phyloP scores from a whole-genome alignment of 1,140 invertebrate genomes.

The Venustaconcha ellipsiformis region DNA sequence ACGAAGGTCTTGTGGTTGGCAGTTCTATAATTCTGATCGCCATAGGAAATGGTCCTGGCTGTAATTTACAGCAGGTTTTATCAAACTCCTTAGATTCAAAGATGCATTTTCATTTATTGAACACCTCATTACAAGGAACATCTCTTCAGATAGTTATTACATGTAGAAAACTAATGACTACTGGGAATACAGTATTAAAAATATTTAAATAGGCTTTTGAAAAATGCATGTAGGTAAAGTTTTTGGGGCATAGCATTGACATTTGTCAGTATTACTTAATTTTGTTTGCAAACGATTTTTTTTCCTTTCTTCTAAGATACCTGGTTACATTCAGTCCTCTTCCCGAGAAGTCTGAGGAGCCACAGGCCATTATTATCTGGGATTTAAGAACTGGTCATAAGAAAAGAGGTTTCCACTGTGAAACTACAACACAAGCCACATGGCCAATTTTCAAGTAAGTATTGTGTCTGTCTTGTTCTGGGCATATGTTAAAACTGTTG shows the following conservation, averaged over 20 bases:
- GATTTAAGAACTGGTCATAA: slow-evolving; percentile 92
- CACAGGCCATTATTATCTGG: slow-evolving; percentile 76
- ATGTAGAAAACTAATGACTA: too few relatives aligned
- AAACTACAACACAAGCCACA: slow-evolving; percentile 79
- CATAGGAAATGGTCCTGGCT: too few relatives aligned
- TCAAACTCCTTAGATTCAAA: too few relatives aligned
- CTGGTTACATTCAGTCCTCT: slow-evolving; percentile 91
- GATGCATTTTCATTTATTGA: too few relatives aligned
- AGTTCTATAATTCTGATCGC: too few relatives aligned
- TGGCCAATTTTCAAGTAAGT: slow-evolving; percentile 90
- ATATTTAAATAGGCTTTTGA: not conserved
- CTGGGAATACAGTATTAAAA: not conserved
- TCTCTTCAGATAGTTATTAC: too few relatives aligned
- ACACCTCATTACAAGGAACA: too few relatives aligned
- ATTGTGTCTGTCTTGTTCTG: not conserved
- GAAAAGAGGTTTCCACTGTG: slow-evolving; percentile 90
- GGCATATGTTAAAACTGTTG: too few relatives aligned
- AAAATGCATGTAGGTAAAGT: not conserved
- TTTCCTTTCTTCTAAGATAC: slow-evolving; percentile 73
- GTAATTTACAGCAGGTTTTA: too few relatives aligned
- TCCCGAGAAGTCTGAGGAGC: slow-evolving; percentile 74
- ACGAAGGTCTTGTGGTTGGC: too few relatives aligned
- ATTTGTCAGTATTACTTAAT: not conserved
- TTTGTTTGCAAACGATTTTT: not conserved
- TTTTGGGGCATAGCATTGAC: not conserved